Conservation (phyloP, 2,797 vertebrate species). For the Myripristis jacobus region DNA sequence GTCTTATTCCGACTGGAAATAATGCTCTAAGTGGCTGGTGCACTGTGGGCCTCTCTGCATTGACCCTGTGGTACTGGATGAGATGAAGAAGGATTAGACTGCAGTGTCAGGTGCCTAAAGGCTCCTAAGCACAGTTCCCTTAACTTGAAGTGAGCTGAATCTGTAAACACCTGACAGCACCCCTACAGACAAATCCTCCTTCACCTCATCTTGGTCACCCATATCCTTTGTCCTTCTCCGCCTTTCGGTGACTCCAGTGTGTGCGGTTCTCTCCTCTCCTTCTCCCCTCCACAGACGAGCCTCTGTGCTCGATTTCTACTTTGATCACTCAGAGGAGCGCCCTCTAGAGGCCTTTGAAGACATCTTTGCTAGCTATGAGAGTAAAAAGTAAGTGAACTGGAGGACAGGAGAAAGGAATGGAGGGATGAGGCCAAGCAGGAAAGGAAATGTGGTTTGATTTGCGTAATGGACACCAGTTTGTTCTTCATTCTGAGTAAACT, state of each 20-base stretch:
- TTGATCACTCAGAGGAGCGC: constrained; percentile 98
- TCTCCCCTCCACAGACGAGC: constrained; percentile 88
- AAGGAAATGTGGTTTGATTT: constrained; percentile 53
- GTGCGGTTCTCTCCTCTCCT: constrained; percentile 82
- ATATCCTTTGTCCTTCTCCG: constrained; percentile 51
- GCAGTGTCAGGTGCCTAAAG: constrained; percentile 9
- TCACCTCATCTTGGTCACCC: constrained; percentile 58
- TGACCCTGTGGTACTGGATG: constrained; percentile 46
- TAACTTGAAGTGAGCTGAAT: constrained; percentile 4
- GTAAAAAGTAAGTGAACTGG: constrained; percentile 96
- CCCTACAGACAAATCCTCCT: constrained; percentile 20
- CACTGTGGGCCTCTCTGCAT: constrained; percentile 44
- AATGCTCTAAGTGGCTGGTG: constrained; percentile 43
- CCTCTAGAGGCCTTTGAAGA: constrained; percentile 97
- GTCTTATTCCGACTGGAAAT: constrained; percentile 18
- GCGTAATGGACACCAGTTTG: constrained; percentile 32
- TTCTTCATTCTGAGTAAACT: constrained; percentile 61
- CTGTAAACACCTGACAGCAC: not conserved
- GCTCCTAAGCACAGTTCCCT: constrained; percentile 1
- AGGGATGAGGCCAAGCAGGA: constrained; percentile 76
- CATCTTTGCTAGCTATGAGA: constrained; percentile 99
- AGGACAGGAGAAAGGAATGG: constrained; percentile 60
- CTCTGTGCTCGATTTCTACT: constrained; percentile 98
- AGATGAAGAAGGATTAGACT: constrained; percentile 50
- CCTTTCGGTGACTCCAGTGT: constrained; percentile 80